phyloP scores from a whole-genome alignment of 2,888 invertebrate genomes.

The Pachymerium ferrugineum region DNA sequence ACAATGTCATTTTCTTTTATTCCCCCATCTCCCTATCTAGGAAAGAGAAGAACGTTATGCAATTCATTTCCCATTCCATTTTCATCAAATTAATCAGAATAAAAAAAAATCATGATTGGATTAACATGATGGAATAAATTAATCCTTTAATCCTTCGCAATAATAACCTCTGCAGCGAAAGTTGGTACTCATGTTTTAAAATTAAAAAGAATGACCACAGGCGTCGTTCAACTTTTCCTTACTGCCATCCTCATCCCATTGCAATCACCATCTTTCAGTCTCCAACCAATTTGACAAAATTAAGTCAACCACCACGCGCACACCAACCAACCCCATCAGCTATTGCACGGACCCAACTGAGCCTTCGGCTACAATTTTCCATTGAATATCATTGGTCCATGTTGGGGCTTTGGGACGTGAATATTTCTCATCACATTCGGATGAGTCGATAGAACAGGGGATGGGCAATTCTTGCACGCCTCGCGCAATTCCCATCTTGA shows the following conservation, averaged over 20 bases:
- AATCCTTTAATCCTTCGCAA: constrained; percentile 1
- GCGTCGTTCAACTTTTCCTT: not conserved
- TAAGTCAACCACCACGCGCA: constrained; percentile 9
- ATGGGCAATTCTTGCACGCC: constrained; percentile 18
- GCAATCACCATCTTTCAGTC: constrained; percentile 10
- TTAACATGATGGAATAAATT: not conserved
- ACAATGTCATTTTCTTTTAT: too few relatives aligned
- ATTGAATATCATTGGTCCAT: constrained; percentile 15
- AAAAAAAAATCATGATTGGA: not conserved
- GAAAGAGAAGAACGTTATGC: too few relatives aligned
- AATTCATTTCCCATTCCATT: too few relatives aligned
- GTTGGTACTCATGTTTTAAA: not conserved
- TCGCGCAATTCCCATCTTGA: constrained; percentile 18
- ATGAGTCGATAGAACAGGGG: constrained; percentile 18
- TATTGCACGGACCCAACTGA: not conserved
- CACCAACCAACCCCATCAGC: constrained; percentile 12
- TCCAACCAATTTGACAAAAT: constrained; percentile 21
- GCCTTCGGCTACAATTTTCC: constrained; percentile 12
- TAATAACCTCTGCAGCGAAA: not conserved
- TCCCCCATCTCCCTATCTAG: too few relatives aligned
- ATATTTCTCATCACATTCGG: constrained; percentile 21
- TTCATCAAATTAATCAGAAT: not conserved
- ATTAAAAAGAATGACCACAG: not conserved
- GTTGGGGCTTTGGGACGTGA: constrained; percentile 18
- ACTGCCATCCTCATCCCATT: not conserved